Evolutionary conservation across 2,888 invertebrate species (phyloP), one percentile per base, ranked within the genome.

Genomic region (Himalopsyche kuldschensis): DNA sequence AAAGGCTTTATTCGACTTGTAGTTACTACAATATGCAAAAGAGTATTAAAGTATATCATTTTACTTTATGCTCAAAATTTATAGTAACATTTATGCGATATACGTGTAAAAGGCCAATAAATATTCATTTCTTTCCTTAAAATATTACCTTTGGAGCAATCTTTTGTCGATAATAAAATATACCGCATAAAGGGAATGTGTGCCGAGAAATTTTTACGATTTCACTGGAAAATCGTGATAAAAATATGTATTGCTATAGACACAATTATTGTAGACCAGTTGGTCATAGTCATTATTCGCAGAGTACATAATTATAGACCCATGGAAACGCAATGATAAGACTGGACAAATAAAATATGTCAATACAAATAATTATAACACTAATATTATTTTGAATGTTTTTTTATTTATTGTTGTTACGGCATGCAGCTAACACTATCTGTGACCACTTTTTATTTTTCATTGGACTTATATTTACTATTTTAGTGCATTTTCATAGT

Each of bases 141-240:
- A 46, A 82, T 77, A 78, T 80, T 69, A 79, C 81, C 82, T 76
- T 63, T 80, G 82, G 80, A 84, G 80, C 84, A 84, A 82, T 80
- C 30, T 80, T 79, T 81, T 79, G 80, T 82, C 84, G 82, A 82
- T 76, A 76, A 79, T 81, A 82, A 46, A 32, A 81, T 69, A 77
- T 84, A 78, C 81, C 77, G 41, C 75, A 84, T 79, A 76, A 81
- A 82, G 76, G 75, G 78, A 76, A 55, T 78, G 69, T 84, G 75
- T 81, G 81, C 80, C 69, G 69, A 77, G 76, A 69, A 81, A 84
- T 82, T 84, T 84, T 84, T 82, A 84, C 82, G 82, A 82, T 84
- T 82, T 78, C 81, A 11, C 41, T 69, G 79, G 77, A 84, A 82
- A 81, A 81, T 84, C 76, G 84, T 79, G 81, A 84, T 82, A 82